These are phyloP conservation scores for Dryomyza anilis DNA, from an alignment of 2,888 invertebrate species.

Conservation along the genomic window DNA sequence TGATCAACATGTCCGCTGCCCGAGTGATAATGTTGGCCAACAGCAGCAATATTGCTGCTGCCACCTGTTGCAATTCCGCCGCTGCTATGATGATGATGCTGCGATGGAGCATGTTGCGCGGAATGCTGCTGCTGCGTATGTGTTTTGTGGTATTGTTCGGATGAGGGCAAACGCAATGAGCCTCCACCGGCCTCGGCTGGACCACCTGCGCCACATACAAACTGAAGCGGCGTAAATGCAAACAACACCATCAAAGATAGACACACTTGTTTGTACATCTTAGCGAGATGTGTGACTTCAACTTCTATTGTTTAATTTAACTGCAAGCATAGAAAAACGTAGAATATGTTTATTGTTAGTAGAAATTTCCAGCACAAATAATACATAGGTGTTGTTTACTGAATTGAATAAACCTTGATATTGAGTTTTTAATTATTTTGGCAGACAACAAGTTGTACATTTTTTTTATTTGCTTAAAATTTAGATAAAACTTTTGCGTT, in stretches of 20 bases:
- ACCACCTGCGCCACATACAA: slow-evolving; percentile 45
- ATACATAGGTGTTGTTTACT: too few species aligned
- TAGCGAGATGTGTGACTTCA: slow-evolving; percentile 10
- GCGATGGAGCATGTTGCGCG: background rate
- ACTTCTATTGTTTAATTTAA: too few species aligned
- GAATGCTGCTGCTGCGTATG: slow-evolving; percentile 26
- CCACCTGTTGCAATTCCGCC: slow-evolving; percentile 1
- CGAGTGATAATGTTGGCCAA: slow-evolving; percentile 38
- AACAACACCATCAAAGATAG: slow-evolving; percentile 17
- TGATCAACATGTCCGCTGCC: slow-evolving; percentile 48
- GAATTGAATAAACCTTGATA: too few species aligned
- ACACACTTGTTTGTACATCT: slow-evolving; percentile 15
- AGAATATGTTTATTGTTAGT: too few species aligned
- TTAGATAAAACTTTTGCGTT: too few species aligned
- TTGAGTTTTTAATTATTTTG: too few species aligned
- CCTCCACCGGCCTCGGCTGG: slow-evolving; percentile 43
- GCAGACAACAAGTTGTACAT: too few species aligned
- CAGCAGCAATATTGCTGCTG: slow-evolving; percentile 34
- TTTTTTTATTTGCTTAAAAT: too few species aligned
- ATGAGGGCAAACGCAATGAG: too few species aligned
- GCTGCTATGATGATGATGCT: slow-evolving; percentile 22
- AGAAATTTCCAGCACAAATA: too few species aligned
- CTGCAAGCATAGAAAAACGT: too few species aligned
- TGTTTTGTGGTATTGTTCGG: too few species aligned
- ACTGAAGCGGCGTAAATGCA: slow-evolving; percentile 35